Conservation (phyloP, 1,140 invertebrate species). For the Neodiprion virginianus region DNA sequence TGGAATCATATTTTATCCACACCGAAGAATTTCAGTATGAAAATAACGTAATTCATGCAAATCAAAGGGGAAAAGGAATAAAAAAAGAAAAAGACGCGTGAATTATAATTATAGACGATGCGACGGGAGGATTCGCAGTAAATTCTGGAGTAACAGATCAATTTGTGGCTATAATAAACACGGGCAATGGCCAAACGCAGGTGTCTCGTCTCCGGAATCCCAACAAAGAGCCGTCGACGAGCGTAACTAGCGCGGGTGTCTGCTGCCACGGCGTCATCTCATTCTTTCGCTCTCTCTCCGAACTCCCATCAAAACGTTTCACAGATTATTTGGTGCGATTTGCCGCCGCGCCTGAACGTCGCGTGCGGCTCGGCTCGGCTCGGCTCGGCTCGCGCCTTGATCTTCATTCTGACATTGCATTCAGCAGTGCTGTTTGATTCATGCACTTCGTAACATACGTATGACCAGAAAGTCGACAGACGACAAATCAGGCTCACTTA, state of each 20-base stretch:
- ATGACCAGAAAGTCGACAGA: too few relatives aligned
- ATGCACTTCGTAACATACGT: neutral
- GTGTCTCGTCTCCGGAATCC: neutral
- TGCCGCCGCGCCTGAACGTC: neutral
- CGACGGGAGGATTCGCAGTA: neutral
- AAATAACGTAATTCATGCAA: too few relatives aligned
- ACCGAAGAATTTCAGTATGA: too few relatives aligned
- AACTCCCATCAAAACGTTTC: neutral
- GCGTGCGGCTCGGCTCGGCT: neutral
- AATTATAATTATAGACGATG: too few relatives aligned
- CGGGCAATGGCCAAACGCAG: neutral
- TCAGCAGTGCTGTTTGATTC: too few relatives aligned
- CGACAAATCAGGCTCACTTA: neutral
- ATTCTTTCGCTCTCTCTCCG: neutral
- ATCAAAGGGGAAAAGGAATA: too few relatives aligned
- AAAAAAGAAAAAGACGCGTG: too few relatives aligned
- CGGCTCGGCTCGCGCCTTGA: neutral
- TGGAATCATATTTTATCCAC: too few relatives aligned
- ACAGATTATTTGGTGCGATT: neutral
- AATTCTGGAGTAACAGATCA: neutral
- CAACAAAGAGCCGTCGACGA: constrained; percentile 1
- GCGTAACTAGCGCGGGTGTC: constrained; percentile 3
- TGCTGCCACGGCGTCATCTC: constrained; percentile 3
- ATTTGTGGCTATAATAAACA: neutral
- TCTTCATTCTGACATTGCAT: neutral